These are phyloP conservation scores for Pseudococcus viburni DNA, from an alignment of 2,888 invertebrate species.

Conservation along the genomic window DNA sequence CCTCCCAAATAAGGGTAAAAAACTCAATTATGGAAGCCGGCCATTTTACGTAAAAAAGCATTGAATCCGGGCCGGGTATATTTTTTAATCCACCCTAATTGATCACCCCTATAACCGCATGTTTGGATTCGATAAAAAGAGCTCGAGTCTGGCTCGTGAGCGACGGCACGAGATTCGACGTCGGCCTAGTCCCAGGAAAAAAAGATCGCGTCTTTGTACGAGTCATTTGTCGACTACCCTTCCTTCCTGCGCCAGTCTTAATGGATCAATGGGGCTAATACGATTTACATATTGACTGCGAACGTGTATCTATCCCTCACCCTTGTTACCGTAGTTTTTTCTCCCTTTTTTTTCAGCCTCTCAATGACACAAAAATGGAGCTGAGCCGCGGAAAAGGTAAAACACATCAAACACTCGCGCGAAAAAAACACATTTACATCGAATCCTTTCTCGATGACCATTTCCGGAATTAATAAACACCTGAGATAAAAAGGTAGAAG, in stretches of 20 bases:
- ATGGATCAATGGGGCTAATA: conserved; percentile 33
- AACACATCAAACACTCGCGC: conserved; percentile 8
- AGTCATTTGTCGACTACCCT: background rate
- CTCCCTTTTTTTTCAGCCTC: background rate
- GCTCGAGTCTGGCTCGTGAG: background rate
- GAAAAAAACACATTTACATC: conserved; percentile 9
- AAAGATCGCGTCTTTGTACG: background rate
- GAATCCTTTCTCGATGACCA: conserved; percentile 25
- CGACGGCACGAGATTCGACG: conserved; percentile 21
- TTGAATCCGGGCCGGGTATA: background rate
- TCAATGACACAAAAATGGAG: background rate
- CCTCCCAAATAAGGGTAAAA: background rate
- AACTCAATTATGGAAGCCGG: background rate
- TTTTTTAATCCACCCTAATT: conserved; percentile 54
- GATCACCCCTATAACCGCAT: conserved; percentile 32
- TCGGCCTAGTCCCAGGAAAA: background rate
- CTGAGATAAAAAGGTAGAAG: background rate
- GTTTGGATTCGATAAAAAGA: conserved; percentile 24
- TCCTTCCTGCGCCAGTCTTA: background rate
- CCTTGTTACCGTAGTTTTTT: conserved; percentile 10
- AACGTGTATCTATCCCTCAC: background rate
- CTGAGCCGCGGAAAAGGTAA: conserved; percentile 1
- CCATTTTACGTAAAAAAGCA: background rate
- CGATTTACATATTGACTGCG: conserved; percentile 39
- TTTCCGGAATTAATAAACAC: conserved; percentile 51